Base-by-base conservation (phyloP, 2,113 vertebrate genomes). In the Ivindomyrus marchei region DNA sequence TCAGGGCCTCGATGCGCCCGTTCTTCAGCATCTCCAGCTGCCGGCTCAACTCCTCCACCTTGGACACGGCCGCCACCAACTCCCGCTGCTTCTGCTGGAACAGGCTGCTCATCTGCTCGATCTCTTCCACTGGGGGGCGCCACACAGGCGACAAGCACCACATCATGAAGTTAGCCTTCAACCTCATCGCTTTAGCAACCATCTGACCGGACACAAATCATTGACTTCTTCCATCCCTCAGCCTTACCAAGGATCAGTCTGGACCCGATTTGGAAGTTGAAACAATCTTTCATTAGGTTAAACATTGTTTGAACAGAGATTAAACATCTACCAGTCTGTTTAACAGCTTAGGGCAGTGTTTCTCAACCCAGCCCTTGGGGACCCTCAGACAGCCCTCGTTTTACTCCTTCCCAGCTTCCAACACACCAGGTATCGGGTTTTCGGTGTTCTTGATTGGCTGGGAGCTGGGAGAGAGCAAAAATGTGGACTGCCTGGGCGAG, bases 11-110 rank as follows among this genome's bases (percentile, higher is more conserved):
- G 85, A 97, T 96, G 91, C 97, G 96, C 89, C 98, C 97, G 0
- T 96, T 99, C 96, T 98, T 99, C 85, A 99, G 96, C 95, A 98
- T 97, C 92, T 99, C 98, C 89, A 99, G 96, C 94, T 99, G 98
- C 85, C 97, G 95, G 80, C 95, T 97, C 58, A 99, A 97, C 21
- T 99, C 98, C 89, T 99, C 98, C 1, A 99, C 98, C 92, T 98
- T 98, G 2, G 98, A 96, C 36, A 97, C 96, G 0, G 98, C 98
- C 94, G 97, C 95, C 77, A 98, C 97, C 39, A 99, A 93, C 93
- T 99, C 98, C 88, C 96, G 97, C 94, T 99, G 98, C 93, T 99
- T 99, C 91, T 98, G 97, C 96, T 98, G 98, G 95, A 99, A 99
- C 93, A 99, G 93, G 91, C 96, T 98, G 94, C 98, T 99, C 98